These are phyloP conservation scores for Pediacus dermestoides DNA, from an alignment of 2,888 invertebrate genomes.

Conservation along the genomic window DNA sequence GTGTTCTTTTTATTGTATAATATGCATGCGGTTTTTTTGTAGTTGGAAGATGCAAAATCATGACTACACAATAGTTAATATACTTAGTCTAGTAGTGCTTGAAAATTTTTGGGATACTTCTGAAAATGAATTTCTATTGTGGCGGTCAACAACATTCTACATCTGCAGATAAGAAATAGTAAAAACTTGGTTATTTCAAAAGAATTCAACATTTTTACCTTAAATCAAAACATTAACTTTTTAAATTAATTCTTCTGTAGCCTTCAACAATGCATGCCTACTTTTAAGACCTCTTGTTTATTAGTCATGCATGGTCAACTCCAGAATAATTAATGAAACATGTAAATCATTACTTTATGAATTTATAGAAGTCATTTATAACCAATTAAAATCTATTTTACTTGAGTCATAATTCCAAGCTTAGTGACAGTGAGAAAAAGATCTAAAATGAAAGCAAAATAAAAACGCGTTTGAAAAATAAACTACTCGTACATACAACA, in stretches of 20 bases:
- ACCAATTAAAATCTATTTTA: not conserved
- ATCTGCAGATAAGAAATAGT: too few species aligned
- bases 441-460: not conserved
- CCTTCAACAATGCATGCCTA: too few species aligned
- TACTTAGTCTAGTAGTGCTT: too few species aligned
- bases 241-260: too few species aligned
- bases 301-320: constrained; percentile 1
- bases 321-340: not conserved
- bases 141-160: too few species aligned
- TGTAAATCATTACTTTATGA: constrained; percentile 1
- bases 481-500: too few species aligned
- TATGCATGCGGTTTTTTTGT: not conserved
- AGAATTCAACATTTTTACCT: constrained; percentile 24
- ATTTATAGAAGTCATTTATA: constrained; percentile 1
- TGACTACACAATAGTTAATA: constrained; percentile 5
- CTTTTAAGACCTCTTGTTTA: too few species aligned
- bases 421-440: constrained; percentile 1
- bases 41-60: constrained; percentile 1
- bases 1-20: not conserved
- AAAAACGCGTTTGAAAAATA: too few species aligned
- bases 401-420: not conserved
- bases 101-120: too few species aligned
- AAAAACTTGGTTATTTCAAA: too few species aligned
- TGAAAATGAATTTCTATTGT: too few species aligned
- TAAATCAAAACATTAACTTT: constrained; percentile 18